Evolutionary conservation across 2,888 invertebrate genomes (phyloP).

Genomic region (Trissoscelio sp.): DNA sequence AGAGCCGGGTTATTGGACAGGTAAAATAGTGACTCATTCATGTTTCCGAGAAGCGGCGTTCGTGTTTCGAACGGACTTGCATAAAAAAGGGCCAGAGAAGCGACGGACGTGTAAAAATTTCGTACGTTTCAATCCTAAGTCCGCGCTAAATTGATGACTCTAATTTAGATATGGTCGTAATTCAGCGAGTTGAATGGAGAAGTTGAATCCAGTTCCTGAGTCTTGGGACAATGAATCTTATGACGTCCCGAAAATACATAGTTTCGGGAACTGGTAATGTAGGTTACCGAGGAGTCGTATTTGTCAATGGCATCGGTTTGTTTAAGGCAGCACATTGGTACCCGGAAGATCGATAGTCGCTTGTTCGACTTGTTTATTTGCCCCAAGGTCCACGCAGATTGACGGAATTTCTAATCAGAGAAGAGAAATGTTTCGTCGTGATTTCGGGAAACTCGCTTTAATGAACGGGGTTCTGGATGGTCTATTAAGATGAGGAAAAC

Average conservation of each 20-base stretch:
- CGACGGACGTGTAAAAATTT: neutral
- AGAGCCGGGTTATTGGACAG: constrained; percentile 36
- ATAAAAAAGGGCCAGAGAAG: neutral
- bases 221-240: constrained; percentile 30
- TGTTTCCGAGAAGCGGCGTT: constrained; percentile 26
- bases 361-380: constrained; percentile 4
- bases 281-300: constrained; percentile 10
- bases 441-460: neutral
- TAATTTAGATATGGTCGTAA: constrained; percentile 19
- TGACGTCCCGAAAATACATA: constrained; percentile 14
- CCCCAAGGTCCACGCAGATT: constrained; percentile 8
- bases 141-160: neutral
- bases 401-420: constrained; percentile 6
- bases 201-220: constrained; percentile 17
- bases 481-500: constrained; percentile 8
- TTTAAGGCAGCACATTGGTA: neutral
- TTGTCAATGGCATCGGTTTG: constrained; percentile 15
- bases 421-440: neutral
- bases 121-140: constrained; percentile 7
- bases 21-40: constrained; percentile 52
- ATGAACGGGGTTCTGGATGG: neutral
- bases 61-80: constrained; percentile 1
- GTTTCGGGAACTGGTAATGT: constrained; percentile 31
- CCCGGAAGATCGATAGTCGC: constrained; percentile 12
- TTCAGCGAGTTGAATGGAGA: constrained; percentile 9